Evolutionary conservation across 2,113 vertebrate genomes (phyloP).

Genomic region (Myocastor coypus): DNA sequence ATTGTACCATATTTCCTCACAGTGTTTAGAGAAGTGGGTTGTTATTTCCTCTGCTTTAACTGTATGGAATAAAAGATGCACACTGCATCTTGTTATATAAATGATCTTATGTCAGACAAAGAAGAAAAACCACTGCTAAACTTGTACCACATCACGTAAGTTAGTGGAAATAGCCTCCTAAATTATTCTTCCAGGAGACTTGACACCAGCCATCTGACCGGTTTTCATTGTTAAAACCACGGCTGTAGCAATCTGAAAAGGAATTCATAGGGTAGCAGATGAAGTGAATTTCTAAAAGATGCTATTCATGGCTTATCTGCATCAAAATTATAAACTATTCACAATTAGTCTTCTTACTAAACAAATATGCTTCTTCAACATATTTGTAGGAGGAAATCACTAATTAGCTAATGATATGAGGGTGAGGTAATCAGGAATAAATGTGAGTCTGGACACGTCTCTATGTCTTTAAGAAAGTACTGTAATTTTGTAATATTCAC

Average conservation of each 20-base stretch:
- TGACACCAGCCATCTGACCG: not conserved
- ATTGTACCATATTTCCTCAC: not conserved
- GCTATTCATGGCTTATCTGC: not conserved
- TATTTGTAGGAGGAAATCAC: conserved; percentile 63
- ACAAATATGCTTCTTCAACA: conserved; percentile 52
- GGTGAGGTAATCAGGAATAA: conserved; percentile 46
- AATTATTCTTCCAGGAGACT: not conserved
- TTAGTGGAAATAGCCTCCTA: not conserved
- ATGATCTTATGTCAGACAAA: not conserved
- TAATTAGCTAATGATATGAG: conserved; percentile 60
- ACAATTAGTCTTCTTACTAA: conserved; percentile 33
- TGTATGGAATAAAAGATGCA: not conserved
- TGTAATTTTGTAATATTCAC: conserved; percentile 73
- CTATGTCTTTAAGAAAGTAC: conserved; percentile 73
- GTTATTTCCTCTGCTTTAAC: conserved; percentile 28
- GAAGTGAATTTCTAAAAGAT: not conserved
- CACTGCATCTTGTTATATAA: not conserved
- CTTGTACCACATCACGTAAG: not conserved
- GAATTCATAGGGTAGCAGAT: not conserved
- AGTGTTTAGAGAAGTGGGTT: conserved; percentile 19
- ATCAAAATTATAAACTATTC: conserved; percentile 36
- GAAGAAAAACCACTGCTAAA: not conserved
- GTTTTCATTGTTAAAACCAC: not conserved
- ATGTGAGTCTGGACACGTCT: conserved; percentile 57
- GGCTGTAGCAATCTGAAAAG: not conserved